Base-by-base conservation (phyloP, 2,113 vertebrate species). In the Bubo blakistoni region DNA sequence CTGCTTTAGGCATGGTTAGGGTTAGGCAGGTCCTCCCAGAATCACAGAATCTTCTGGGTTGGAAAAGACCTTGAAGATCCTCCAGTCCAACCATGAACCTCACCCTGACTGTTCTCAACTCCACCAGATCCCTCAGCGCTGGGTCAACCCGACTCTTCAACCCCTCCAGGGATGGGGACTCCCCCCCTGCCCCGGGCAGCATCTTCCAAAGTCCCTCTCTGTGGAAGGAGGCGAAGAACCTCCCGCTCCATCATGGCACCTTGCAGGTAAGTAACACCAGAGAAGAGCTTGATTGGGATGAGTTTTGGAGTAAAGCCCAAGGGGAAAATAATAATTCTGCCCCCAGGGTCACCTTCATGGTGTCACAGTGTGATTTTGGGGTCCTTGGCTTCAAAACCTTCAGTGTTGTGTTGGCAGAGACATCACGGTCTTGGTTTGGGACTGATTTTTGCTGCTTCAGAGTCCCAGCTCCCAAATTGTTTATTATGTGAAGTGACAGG, bases 401-500 rank as follows among this genome's bases (percentile, higher is more conserved):
- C 44, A 27, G 20, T 1, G 5, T 51, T 57, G 10, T 7, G 13
- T 34, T 30, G 17, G 16, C 7, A 46, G 34, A 46, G 10, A 20
- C 6, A 2, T 20, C 6, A 0, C 7, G 16, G 32, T 21, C 11
- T 47, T 25, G 13, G 27, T 10, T 72, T 10, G 11, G 14, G 38
- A 26, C 36, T 11, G 9, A 42, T 63, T 71, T 44, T 44, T 16
- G 27, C 52, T 65, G 32, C 52, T 38, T 18, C 34, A 2, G 4
- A 63, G 49, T 24, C 49, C 36, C 24, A 12, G 59, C 20, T 85
- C 51, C 34, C 44, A 52, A 3, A 38, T 9, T 13, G 26, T 59
- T 44, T 40, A 16, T 71, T 10, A 25, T 16, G 16, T n/a, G 40
- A 38, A 38, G 54, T 1, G 1, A 32, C 1, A 3, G n/a, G 12